Conservation (phyloP, 2,113 vertebrate species). For the Ctenomys sociabilis region DNA sequence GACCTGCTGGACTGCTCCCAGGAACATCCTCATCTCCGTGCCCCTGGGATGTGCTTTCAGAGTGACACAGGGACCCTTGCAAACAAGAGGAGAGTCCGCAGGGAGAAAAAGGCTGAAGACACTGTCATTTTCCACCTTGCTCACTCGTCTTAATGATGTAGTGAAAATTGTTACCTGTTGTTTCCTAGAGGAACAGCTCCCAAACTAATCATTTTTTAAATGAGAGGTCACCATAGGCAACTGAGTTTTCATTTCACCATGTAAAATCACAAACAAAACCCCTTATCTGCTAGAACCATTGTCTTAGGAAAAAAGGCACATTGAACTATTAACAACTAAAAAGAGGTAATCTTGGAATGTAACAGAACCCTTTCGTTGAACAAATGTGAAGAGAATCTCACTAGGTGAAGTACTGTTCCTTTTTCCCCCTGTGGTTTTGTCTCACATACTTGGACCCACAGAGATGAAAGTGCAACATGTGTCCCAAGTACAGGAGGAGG, state of each 20-base stretch:
- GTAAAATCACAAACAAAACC: neutral
- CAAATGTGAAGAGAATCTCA: neutral
- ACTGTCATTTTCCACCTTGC: slow-evolving; percentile 48
- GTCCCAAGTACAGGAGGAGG: neutral
- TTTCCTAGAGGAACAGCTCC: slow-evolving; percentile 47
- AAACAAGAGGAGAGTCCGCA: slow-evolving; percentile 48
- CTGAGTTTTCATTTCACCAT: slow-evolving; percentile 27
- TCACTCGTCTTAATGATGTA: slow-evolving; percentile 64
- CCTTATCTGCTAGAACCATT: neutral
- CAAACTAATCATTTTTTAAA: slow-evolving; percentile 30
- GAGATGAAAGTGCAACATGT: neutral
- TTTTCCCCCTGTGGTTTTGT: neutral
- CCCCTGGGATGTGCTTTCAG: slow-evolving; percentile 62
- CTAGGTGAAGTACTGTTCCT: neutral
- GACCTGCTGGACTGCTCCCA: slow-evolving; percentile 68
- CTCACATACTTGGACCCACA: neutral
- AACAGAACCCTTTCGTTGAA: neutral
- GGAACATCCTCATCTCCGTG: slow-evolving; percentile 57
- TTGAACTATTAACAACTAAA: neutral
- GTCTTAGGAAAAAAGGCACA: neutral
- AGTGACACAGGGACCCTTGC: slow-evolving; percentile 62
- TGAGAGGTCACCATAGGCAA: neutral
- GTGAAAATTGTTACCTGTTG: neutral
- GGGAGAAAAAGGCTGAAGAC: slow-evolving; percentile 55
- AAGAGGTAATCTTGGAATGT: neutral